Base-by-base conservation (phyloP, 2,888 invertebrate species). In the Nomada ruficornis region DNA sequence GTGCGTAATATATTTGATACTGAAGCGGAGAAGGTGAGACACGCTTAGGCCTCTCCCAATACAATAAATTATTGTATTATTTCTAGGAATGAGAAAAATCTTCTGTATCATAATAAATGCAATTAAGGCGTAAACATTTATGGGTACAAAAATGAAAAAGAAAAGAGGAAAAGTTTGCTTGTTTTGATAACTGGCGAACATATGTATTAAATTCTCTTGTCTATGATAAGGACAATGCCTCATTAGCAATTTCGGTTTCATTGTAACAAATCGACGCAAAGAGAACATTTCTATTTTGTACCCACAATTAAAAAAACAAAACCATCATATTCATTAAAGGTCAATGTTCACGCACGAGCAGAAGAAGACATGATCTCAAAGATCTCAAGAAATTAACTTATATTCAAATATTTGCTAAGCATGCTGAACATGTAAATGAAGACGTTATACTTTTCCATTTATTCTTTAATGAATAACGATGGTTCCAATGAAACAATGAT, bases 1-100 rank as follows among this genome's bases (percentile, higher is more conserved):
- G 90, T 89, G 91, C 87, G 88, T 91, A 90, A 92, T 91, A 92
- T 92, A 92, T 93, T 93, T 91, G 91, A 92, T 93, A 92, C 91
- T 72, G 89, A 90, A 86, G 85, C 81, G 85, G 89, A 85, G 84
- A 87, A 87, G 78, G 71, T 89, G 88, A 86, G 85, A 82, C 85
- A 86, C 67, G 82, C 80, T 89, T 89, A 86, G 83, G 71, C 89
- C 89, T 89, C 87, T 87, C 86, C 86, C 86, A 72, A 75, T 87
- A 88, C 81, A 85, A 86, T 87, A 88, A 88, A 83, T 11, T 80
- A 88, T 74, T 89, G 86, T 88, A 91, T 88, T 89, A 86, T 88
- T 86, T 87, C 76, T 90, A 91, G 86, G 83, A 88, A 85, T 86
- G 82, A 87, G 69, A 85, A 83, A 55, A 83, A 80, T 81, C 85